Evolutionary conservation across 1,140 invertebrate genomes (phyloP), one percentile per base, ranked within the genome.

Genomic region (Ceratosolen fusciceps): DNA sequence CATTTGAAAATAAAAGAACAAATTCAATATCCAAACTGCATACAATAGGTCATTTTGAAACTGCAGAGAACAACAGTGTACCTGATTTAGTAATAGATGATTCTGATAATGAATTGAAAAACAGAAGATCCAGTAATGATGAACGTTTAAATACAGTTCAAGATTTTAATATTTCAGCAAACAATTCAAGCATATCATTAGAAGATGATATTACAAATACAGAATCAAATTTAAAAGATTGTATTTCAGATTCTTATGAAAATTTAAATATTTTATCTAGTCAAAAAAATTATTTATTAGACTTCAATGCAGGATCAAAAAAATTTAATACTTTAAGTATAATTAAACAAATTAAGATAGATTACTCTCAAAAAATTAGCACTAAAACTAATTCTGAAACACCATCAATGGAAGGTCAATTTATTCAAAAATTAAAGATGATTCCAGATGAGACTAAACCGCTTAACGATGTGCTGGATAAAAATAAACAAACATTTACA

Each of bases 301-400:
- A 70, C n/a, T 67, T 79, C 1, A 70, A 74, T 74, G 26, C 56
- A 43, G 58, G 43, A 21, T 43, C 60, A 3, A n/a, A 1, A 4
- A 29, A 65, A 37, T 37, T 74, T 74, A 74, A 14, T 58, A 58
- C 12, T 52, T 8, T 8, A 19, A n/a, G 0, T 26, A 54, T 65
- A 43, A 39, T 73, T 47, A 65, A 31, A 70, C 21, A 62, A 26
- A 58, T 58, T n/a, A 58, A 74, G 21, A 16, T n/a, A n/a, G n/a
- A n/a, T n/a, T n/a, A 56, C n/a, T 79, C n/a, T 52, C 73, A 14
- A 16, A 21, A 21, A 16, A 19, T 14, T 52, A 52, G 49, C 39
- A 12, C 5, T 43, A 7, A 52, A 19, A 52, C 19, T 52, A 52
- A 52, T 52, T 19, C 14, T 16, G 14, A 52, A 52, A 52, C 21